phyloP scores from a whole-genome alignment of 1,140 invertebrate species.

The Phthorimaea operculella region DNA sequence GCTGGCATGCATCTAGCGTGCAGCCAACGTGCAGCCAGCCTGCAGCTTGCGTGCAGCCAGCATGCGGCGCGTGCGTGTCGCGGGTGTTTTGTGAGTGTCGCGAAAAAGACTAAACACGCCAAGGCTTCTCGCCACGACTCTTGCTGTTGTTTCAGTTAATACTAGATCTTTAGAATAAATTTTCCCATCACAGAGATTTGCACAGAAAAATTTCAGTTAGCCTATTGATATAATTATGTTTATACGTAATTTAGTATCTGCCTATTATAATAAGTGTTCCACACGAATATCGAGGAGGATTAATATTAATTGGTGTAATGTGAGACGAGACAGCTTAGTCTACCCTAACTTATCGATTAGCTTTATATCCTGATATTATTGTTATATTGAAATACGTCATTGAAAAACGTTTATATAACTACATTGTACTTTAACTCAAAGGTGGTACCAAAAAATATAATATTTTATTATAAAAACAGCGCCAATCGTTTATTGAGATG shows the following conservation, averaged over 20 bases:
- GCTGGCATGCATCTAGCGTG: conserved; percentile 2
- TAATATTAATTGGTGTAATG: conserved; percentile 48
- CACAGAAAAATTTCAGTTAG: conserved; percentile 57
- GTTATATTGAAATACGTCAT: conserved; percentile 52
- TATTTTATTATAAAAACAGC: conserved; percentile 53
- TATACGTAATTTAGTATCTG: conserved; percentile 50
- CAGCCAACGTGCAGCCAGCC: not conserved
- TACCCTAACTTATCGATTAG: conserved; percentile 55
- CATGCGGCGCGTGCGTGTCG: conserved; percentile 8
- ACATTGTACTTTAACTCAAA: conserved; percentile 67
- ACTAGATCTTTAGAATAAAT: conserved; percentile 63
- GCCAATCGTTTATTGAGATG: conserved; percentile 55
- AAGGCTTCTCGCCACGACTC: conserved; percentile 11
- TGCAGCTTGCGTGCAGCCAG: conserved; percentile 3
- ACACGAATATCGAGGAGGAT: conserved; percentile 50
- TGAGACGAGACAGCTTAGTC: conserved; percentile 60
- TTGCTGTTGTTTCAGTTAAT: conserved; percentile 55
- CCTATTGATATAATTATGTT: conserved; percentile 61
- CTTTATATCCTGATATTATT: conserved; percentile 44
- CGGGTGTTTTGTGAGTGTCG: conserved; percentile 10
- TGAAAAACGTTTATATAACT: conserved; percentile 59
- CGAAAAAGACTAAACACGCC: not conserved
- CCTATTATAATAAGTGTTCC: conserved; percentile 52
- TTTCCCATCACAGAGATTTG: conserved; percentile 65
- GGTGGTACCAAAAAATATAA: conserved; percentile 66